Conservation (phyloP, 2,888 invertebrate species). For the Drosophila vallismaia region DNA sequence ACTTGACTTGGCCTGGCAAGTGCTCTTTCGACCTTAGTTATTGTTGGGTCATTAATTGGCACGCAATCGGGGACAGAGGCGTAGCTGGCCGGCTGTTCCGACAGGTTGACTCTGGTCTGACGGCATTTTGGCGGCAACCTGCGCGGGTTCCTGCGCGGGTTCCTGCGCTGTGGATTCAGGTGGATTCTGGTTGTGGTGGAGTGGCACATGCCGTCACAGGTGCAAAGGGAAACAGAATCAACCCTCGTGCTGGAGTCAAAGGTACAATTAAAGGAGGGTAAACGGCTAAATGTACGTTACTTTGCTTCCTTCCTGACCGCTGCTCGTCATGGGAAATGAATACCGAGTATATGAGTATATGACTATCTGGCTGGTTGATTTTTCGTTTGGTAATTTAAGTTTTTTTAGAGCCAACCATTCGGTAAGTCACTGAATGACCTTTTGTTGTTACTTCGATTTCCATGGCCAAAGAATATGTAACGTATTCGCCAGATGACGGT, state of each 20-base stretch:
- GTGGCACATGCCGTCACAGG: conserved; percentile 63
- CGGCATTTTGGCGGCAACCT: conserved; percentile 61
- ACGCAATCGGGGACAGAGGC: conserved; percentile 41
- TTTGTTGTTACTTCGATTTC: conserved; percentile 52
- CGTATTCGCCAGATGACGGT: conserved; percentile 73
- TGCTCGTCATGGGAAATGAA: conserved; percentile 68
- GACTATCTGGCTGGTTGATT: conserved; percentile 33
- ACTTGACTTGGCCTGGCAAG: conserved; percentile 18
- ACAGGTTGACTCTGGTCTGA: conserved; percentile 54
- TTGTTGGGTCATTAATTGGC: conserved; percentile 15
- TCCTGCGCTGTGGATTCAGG: conserved; percentile 14
- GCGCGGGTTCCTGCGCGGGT: conserved; percentile 21
- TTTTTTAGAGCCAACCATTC: conserved; percentile 20
- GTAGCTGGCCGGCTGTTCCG: conserved; percentile 29
- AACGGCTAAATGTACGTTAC: conserved; percentile 41
- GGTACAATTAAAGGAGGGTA: conserved; percentile 7
- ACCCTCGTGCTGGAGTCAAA: conserved; percentile 53
- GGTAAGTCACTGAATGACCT: conserved; percentile 61
- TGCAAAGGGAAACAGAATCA: conserved; percentile 53
- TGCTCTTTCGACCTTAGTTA: conserved; percentile 11
- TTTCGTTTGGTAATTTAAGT: conserved; percentile 24
- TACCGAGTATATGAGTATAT: conserved; percentile 12
- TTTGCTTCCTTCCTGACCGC: conserved; percentile 22
- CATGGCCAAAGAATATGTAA: conserved; percentile 50
- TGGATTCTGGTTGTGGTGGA: conserved; percentile 4